Evolutionary conservation across 2,888 invertebrate genomes (phyloP).

Genomic region (Zaprionus bogoriensis): DNA sequence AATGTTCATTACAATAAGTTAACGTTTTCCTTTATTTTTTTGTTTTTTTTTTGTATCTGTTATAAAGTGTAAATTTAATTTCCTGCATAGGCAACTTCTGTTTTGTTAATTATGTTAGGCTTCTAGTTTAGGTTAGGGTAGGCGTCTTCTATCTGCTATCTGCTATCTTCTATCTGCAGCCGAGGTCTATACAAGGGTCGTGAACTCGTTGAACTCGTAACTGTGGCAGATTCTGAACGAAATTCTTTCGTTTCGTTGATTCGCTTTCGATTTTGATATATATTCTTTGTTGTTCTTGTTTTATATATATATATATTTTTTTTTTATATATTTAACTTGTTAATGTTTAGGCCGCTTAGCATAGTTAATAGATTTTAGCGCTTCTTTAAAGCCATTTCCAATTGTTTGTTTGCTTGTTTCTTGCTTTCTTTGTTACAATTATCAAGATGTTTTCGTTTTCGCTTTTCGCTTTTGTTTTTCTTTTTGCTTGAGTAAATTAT

Average conservation of each 20-base stretch:
- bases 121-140: conserved; percentile 47
- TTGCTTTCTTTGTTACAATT: conserved; percentile 65
- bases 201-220: conserved; percentile 35
- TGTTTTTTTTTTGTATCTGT: conserved; percentile 25
- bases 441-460: conserved; percentile 57
- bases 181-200: conserved; percentile 27
- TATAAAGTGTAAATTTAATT: too few species aligned
- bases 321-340: conserved; percentile 7
- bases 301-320: conserved; percentile 28
- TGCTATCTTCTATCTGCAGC: conserved; percentile 39
- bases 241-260: conserved; percentile 54
- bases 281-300: conserved; percentile 21
- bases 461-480: too few species aligned
- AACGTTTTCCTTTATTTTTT: conserved; percentile 52
- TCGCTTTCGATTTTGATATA: conserved; percentile 24
- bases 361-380: conserved; percentile 56
- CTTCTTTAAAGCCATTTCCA: conserved; percentile 55
- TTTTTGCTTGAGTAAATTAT: conserved; percentile 72
- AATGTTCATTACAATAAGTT: conserved; percentile 64
- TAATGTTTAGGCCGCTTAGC: conserved; percentile 64
- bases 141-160: too few species aligned
- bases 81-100: conserved; percentile 64
- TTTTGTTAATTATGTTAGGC: conserved; percentile 43
- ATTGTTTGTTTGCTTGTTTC: conserved; percentile 24
- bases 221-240: conserved; percentile 54